Base-by-base conservation (phyloP, 2,113 vertebrate species). In the Gila orcuttii region DNA sequence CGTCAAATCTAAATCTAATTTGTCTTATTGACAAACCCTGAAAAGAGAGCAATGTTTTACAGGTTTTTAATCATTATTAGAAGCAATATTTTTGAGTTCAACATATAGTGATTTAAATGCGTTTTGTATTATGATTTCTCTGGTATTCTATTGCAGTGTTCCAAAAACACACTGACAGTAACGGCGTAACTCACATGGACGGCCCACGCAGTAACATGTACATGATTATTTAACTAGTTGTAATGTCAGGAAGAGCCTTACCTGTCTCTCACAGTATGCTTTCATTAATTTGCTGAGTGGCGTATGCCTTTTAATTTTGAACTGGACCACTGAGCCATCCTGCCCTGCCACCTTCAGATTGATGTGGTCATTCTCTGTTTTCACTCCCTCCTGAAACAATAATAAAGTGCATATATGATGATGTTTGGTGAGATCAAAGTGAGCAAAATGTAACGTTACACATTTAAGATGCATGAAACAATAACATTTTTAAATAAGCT, bases 231-330 rank as follows among this genome's bases (percentile, higher is more conserved):
- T 31, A 59, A 28, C 11, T 64, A 85, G 8, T 17, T 11, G 33
- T 33, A 1, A 55, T 59, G 0, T 57, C 55, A 57, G 19, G 55
- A 57, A 57, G 55, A 57, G 4, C 31, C 92, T 89, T 87, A 97
- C 98, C 97, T 98, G 97, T 90, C 97, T 94, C 95, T 97, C 96
- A 83, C 98, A 99, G 93, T 97, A 97, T 0, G 96, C 97, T 93
- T 97, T 97, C 98, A 99, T 99, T 86, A 98, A 94, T 95, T 97
- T 98, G 95, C 95, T 96, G 90, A 99, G 95, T 0, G 97, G 96
- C 5, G 96, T 96, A 93, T 97, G 97, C 87, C 97, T 95, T 93
- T 98, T 99, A 88, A 98, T 98, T 91, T 99, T 96, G 90, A 99
- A 99, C 92, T 97, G 97, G 91, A 97, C 97, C 90, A 97, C 96